A percentile compares a stretch with the other conserved stretches of the same genome.
Conservation (phyloP, 2,113 vertebrate genomes). For the Catagonus wagneri region DNA sequence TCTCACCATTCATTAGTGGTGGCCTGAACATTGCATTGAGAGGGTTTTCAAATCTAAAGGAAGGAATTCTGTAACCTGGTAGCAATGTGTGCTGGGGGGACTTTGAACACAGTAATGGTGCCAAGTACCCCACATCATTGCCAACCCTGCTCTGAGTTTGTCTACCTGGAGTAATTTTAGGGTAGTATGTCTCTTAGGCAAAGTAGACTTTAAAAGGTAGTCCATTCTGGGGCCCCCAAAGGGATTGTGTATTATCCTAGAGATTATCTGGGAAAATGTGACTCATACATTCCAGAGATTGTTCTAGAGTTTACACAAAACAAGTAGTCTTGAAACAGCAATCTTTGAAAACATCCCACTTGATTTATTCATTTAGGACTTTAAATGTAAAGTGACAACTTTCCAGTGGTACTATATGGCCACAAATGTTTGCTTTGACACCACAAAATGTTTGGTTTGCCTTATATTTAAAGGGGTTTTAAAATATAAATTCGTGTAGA, state of each 20-base stretch:
- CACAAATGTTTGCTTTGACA: slow-evolving; percentile 58
- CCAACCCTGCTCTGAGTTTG: not conserved
- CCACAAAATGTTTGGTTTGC: slow-evolving; percentile 65
- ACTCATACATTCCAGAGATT: not conserved
- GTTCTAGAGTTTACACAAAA: not conserved
- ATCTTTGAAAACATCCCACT: not conserved
- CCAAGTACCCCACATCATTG: too few species aligned
- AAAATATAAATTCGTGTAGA: slow-evolving; percentile 73
- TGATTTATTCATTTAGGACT: slow-evolving; percentile 3
- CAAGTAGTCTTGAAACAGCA: slow-evolving; percentile 7
- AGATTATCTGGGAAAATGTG: not conserved
- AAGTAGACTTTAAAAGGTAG: not conserved
- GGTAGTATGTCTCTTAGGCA: not conserved
- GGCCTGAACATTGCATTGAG: not conserved
- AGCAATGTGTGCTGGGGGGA: not conserved
- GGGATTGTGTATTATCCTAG: not conserved
- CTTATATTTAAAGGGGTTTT: slow-evolving; percentile 72
- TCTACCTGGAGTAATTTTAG: not conserved
- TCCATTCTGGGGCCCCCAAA: not conserved
- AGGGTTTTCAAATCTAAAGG: not conserved
- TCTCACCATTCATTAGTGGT: not conserved
- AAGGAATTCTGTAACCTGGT: not conserved
- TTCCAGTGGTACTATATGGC: slow-evolving; percentile 53
- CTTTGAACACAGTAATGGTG: not conserved
- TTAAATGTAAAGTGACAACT: slow-evolving; percentile 50